phyloP scores from a whole-genome alignment of 2,888 invertebrate genomes.

The Thelaira solivaga region DNA sequence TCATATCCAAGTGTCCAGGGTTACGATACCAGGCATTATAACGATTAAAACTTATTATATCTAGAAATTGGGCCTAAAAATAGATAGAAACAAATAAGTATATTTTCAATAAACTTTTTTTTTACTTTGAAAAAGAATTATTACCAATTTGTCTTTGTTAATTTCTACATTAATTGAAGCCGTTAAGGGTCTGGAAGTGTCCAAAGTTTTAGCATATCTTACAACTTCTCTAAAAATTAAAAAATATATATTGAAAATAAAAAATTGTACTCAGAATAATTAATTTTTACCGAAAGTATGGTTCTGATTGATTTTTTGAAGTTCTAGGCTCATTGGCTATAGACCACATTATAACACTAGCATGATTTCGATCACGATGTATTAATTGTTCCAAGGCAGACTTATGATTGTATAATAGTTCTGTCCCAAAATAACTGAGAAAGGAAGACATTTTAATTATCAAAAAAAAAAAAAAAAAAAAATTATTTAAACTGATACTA shows the following conservation, averaged over 20 bases:
- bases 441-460: neutral
- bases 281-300: conserved; percentile 85
- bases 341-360: conserved; percentile 97
- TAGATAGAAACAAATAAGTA: neutral
- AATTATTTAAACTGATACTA: neutral
- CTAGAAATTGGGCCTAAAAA: conserved; percentile 86
- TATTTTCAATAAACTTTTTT: neutral
- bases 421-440: conserved; percentile 81
- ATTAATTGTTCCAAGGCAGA: conserved; percentile 91
- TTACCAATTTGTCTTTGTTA: conserved; percentile 82
- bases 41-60: conserved; percentile 95
- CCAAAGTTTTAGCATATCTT: conserved; percentile 85
- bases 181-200: conserved; percentile 90
- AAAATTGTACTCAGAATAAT: neutral
- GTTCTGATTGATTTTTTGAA: conserved; percentile 81
- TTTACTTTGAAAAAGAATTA: neutral
- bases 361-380: conserved; percentile 94
- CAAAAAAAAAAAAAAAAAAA: neutral
- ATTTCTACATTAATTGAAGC: conserved; percentile 84
- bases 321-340: conserved; percentile 95
- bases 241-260: too few species aligned
- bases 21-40: conserved; percentile 97
- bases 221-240: conserved; percentile 81
- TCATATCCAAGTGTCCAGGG: conserved; percentile 87
- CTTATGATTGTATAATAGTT: conserved; percentile 87